Conservation (phyloP, 30 jellyfish, hydroid and myxozoan genomes). For the Mastigias papua region DNA sequence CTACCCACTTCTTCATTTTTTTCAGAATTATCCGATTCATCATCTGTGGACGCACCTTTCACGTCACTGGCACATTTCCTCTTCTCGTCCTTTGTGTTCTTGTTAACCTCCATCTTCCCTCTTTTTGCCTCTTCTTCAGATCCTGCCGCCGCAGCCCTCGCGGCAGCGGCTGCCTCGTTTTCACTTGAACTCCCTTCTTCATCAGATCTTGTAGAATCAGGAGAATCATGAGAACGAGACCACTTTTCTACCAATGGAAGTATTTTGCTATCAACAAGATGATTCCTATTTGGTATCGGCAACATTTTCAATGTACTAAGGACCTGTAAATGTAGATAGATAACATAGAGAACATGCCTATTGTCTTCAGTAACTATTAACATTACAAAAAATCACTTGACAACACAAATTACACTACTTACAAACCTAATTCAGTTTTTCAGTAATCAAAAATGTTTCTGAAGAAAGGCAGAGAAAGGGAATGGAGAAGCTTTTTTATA, state of each 20-base stretch:
- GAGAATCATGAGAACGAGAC: slow-evolving; percentile 66
- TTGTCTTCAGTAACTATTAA: no score
- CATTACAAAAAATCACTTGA: no score
- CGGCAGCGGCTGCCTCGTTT: slow-evolving; percentile 55
- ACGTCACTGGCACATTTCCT: slow-evolving; percentile 30
- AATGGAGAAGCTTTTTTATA: no score
- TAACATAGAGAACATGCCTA: no score
- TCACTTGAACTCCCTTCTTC: slow-evolving; percentile 96
- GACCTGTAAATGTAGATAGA: slow-evolving; percentile 54
- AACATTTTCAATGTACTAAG: slow-evolving; percentile 84
- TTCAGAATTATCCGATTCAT: slow-evolving; percentile 52
- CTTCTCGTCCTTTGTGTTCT: slow-evolving; percentile 8
- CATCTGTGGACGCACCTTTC: slow-evolving; percentile 54
- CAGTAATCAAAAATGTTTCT: no score
- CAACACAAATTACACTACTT: no score
- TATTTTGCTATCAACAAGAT: slow-evolving; percentile 89
- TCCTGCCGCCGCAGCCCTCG: not conserved
- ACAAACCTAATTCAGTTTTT: no score
- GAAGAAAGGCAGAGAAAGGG: no score
- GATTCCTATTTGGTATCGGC: slow-evolving; percentile 95
- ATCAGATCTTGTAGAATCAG: slow-evolving; percentile 71
- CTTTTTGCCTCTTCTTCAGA: slow-evolving; percentile 5
- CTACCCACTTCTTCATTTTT: slow-evolving; percentile 65
- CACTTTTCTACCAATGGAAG: slow-evolving; percentile 81
- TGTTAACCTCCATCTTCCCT: slow-evolving; percentile 27